These are phyloP conservation scores for Agelas oroides DNA, from an alignment of 37 sponge, comb jelly and placozoan genomes.

Conservation along the genomic window DNA sequence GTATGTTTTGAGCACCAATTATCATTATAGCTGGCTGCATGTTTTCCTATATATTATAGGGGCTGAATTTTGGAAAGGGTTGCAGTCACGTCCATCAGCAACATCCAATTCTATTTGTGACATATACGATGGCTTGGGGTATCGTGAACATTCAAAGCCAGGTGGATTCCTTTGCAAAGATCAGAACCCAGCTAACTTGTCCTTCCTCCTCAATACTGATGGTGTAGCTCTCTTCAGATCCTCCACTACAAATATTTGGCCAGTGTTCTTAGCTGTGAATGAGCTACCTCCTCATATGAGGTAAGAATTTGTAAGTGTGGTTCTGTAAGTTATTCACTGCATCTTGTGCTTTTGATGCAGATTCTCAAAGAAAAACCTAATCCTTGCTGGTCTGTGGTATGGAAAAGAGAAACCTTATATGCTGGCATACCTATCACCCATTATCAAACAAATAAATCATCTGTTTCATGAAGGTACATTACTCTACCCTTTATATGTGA, in stretches of 20 bases:
- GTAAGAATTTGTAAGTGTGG: neutral
- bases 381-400: constrained; percentile 28
- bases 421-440: neutral
- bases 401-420: constrained; percentile 12
- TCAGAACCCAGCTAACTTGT: constrained; percentile 20
- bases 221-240: constrained; percentile 40
- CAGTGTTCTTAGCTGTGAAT: constrained; percentile 34
- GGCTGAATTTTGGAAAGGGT: neutral
- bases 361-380: constrained; percentile 13
- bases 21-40: too few relatives aligned
- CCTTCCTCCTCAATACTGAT: constrained; percentile 40
- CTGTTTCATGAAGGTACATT: neutral
- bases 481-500: too few relatives aligned
- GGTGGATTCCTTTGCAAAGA: neutral
- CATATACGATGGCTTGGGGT: constrained; percentile 10
- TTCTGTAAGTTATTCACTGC: neutral
- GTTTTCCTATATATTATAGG: too few relatives aligned
- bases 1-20: too few relatives aligned
- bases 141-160: neutral
- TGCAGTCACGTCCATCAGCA: neutral
- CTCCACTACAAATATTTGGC: constrained; percentile 33
- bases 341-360: neutral
- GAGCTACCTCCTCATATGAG: constrained; percentile 41
- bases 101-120: neutral
- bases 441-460: constrained; percentile 3